Base-by-base conservation (phyloP, 2,888 invertebrate genomes). In the Sussaba pulchella region DNA sequence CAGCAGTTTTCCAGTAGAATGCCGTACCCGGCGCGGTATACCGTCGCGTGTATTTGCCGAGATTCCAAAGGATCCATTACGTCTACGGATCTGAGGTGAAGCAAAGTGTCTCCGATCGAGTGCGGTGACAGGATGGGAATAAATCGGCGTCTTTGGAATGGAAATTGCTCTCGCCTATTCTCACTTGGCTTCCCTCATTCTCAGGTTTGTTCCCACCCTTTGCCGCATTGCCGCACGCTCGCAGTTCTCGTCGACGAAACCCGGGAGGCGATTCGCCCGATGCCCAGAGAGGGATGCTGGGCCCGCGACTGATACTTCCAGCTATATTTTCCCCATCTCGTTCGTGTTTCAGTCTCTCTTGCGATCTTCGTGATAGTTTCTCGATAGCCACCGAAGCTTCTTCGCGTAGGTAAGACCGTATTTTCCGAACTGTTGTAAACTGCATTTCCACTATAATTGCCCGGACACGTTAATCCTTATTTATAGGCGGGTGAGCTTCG, bases 141-240 rank as follows among this genome's bases (percentile, higher is more conserved):
- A 89, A 89, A 89, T 88, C 87, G 87, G 81, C 82, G 84, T 84
- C 83, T 79, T 31, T 75, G 83, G 83, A 86, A 88, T 88, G 88
- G 87, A 87, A 89, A 88, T 88, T 86, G 84, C 85, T 81, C 78
- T 75, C 69, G 52, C 74, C 64, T 19, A 41, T 76, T 76, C 61
- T 64, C 77, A 61, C 41, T 67, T 67, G 31, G 50, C 41, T 52
- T 78, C 24, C 31, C 47, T 64, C 47, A 39, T 31, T 71, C 59
- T 71, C 21, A 3, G 6, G 39, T 12, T 21, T 61, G 26, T 19
- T 31, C 50, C n/a, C 17, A 1, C 12, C 19, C 36, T 50, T 52
- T 24, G 17, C 39, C 59, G 26, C 39, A 31, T 9, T 54, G 10
- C 12, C 39, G 5, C n/a, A n/a, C 24, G 1, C 19, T 47, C 59